Evolutionary conservation across 2,888 invertebrate species (phyloP).

Genomic region (Netelia virgata): DNA sequence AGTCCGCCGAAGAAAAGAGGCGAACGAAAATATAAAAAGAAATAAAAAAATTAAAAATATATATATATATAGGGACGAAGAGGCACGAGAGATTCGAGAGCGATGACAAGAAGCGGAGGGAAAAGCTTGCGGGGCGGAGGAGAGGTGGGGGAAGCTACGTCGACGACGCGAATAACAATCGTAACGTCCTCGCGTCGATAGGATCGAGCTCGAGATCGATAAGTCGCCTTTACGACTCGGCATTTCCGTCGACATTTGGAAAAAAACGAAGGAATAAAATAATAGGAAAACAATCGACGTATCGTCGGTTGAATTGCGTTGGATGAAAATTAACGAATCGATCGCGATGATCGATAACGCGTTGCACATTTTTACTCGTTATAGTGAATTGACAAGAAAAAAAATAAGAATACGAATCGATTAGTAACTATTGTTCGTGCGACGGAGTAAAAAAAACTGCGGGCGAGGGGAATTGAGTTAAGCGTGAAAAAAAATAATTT

Average conservation of each 20-base stretch:
- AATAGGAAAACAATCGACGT: background rate
- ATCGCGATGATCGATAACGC: constrained; percentile 39
- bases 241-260: constrained; percentile 42
- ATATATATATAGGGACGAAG: constrained; percentile 12
- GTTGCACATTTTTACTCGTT: constrained; percentile 15
- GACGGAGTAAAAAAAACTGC: background rate
- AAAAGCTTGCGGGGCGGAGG: constrained; percentile 21
- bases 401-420: too few relatives aligned
- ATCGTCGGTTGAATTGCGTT: constrained; percentile 2
- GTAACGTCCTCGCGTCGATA: constrained; percentile 78
- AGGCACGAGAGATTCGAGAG: constrained; percentile 35
- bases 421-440: too few relatives aligned
- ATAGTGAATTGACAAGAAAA: background rate
- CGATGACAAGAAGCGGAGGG: constrained; percentile 31
- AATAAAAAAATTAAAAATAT: constrained; percentile 33
- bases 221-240: constrained; percentile 53
- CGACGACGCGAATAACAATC: constrained; percentile 81
- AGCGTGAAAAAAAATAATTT: background rate
- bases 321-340: constrained; percentile 1
- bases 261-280: constrained; percentile 2
- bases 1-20: constrained; percentile 78
- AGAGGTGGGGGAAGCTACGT: constrained; percentile 67
- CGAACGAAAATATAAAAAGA: constrained; percentile 61
- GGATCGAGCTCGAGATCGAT: constrained; percentile 68
- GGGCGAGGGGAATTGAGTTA: background rate